Percentiles rank a stretch among this genome's conserved stretches.
Conservation (phyloP, 2,113 vertebrate genomes). For the Dinomys branickii region DNA sequence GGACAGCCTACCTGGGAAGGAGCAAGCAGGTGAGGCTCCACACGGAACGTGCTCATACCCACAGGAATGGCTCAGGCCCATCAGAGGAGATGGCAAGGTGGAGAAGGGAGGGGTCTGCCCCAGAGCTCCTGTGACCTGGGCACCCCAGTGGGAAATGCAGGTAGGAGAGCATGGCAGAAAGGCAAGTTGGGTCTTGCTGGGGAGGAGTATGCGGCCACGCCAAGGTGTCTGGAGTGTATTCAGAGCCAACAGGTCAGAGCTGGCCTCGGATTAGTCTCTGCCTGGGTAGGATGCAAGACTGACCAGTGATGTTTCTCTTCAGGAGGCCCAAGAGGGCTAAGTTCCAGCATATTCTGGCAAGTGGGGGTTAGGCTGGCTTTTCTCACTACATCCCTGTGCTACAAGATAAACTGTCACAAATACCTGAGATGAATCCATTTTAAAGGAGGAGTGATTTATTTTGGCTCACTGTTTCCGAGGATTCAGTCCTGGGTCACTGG, state of each 20-base stretch:
- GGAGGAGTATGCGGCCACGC: not conserved
- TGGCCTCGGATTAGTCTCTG: not conserved
- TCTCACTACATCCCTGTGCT: not conserved
- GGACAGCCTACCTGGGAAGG: slow-evolving; percentile 81
- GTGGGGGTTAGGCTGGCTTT: not conserved
- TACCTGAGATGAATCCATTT: not conserved
- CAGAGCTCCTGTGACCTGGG: not conserved
- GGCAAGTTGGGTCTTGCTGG: not conserved
- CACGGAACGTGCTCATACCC: fast-evolving
- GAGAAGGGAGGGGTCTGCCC: not conserved
- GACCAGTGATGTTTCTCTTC: fast-evolving
- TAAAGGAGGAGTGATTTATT: not conserved
- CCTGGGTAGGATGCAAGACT: not conserved
- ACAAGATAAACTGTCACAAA: not conserved
- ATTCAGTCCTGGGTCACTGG: not conserved
- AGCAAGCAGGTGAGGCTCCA: slow-evolving; percentile 86
- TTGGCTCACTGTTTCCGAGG: not conserved
- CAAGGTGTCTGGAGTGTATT: too few species aligned
- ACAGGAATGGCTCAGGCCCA: fast-evolving
- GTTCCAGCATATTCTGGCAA: not conserved
- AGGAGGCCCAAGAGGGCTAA: not conserved
- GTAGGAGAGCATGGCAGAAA: not conserved
- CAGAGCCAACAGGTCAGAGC: not conserved
- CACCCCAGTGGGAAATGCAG: too few species aligned
- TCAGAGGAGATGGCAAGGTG: not conserved